Percentiles rank a stretch among this genome's conserved stretches.
These are phyloP conservation scores for Calliopum simillimum DNA, from an alignment of 2,888 invertebrate species.

Conservation along the genomic window DNA sequence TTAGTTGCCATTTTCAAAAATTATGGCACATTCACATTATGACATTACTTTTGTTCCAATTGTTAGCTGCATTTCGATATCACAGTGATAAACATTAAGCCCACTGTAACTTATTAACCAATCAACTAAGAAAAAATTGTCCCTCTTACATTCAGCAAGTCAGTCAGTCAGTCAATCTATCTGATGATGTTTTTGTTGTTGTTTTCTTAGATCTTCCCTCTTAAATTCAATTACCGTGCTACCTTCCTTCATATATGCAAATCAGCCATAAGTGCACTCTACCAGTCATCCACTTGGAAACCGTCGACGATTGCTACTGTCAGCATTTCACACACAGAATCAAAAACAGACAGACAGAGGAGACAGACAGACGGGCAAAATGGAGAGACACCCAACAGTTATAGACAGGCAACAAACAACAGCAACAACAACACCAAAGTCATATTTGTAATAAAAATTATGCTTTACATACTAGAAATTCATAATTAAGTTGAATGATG, in stretches of 20 bases:
- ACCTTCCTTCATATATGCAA: constrained; percentile 61
- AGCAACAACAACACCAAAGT: neutral
- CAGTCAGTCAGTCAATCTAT: too few relatives aligned
- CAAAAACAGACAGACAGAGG: constrained; percentile 8
- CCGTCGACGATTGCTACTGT: constrained; percentile 36
- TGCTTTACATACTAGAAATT: constrained; percentile 5
- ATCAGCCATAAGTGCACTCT: constrained; percentile 61
- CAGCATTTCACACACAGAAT: constrained; percentile 29
- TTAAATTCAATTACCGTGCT: constrained; percentile 61
- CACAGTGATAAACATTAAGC: neutral
- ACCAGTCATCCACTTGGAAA: constrained; percentile 45
- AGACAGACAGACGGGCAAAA: neutral
- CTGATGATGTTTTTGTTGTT: constrained; percentile 34
- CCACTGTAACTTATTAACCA: constrained; percentile 29
- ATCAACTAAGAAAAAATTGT: constrained; percentile 34
- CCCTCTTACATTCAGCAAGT: constrained; percentile 36
- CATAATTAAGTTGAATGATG: constrained; percentile 28
- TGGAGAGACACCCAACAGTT: neutral
- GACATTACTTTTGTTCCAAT: too few relatives aligned
- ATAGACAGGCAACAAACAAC: neutral
- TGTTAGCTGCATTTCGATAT: too few relatives aligned
- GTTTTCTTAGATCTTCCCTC: constrained; percentile 6
- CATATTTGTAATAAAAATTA: neutral
- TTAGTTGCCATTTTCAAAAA: too few relatives aligned
- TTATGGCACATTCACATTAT: too few relatives aligned